Percentiles rank a stretch among this genome's conserved stretches.
Evolutionary conservation across 2,797 vertebrate genomes (phyloP).

Genomic region (Sebastes cheni): DNA sequence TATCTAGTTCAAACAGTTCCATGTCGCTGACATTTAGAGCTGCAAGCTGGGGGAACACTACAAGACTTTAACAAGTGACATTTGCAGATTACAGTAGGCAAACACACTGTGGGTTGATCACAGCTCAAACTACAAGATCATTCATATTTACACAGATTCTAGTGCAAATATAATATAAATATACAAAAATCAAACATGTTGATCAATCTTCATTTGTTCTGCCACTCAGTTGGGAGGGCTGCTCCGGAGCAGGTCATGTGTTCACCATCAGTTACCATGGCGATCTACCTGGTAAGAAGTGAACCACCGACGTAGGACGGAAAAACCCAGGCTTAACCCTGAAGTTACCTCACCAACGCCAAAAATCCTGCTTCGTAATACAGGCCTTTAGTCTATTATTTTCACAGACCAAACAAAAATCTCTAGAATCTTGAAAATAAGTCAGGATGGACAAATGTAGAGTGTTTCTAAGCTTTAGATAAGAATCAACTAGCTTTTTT

Average conservation of each 20-base stretch:
- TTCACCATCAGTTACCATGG: no score
- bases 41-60: background rate
- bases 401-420: background rate
- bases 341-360: background rate
- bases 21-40: conserved; percentile 7
- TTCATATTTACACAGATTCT: background rate
- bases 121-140: background rate
- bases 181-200: background rate
- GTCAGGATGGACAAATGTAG: background rate
- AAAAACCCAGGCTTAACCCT: background rate
- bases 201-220: background rate
- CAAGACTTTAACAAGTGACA: background rate
- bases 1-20: background rate
- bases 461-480: background rate
- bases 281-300: background rate
- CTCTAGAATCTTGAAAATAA: background rate
- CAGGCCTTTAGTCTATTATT: no score
- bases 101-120: background rate
- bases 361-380: background rate
- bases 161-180: background rate
- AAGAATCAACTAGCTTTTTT: background rate
- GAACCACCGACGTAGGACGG: background rate
- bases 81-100: background rate
- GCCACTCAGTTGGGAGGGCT: background rate
- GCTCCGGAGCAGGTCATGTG: background rate